Evolutionary conservation across 2,888 invertebrate species (phyloP).

Genomic region (Ellobium chinense): DNA sequence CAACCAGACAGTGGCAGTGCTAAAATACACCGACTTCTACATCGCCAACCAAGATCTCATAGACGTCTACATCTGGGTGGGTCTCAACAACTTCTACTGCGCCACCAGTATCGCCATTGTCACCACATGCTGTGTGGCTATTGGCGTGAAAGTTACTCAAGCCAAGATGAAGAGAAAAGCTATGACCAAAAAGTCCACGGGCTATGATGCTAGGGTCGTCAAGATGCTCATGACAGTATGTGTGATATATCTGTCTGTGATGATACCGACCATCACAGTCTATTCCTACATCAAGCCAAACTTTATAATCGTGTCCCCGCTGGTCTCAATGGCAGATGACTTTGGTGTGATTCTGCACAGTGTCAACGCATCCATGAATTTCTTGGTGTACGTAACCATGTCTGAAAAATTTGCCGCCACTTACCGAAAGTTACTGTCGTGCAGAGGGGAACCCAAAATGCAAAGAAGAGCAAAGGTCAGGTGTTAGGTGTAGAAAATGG

Average conservation of each 20-base stretch:
- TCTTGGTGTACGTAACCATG: constrained; percentile 26
- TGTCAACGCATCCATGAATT: constrained; percentile 7
- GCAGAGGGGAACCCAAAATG: too few species aligned
- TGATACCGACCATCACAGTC: neutral
- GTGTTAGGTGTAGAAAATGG: too few species aligned
- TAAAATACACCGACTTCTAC: constrained; percentile 5
- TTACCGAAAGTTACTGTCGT: neutral
- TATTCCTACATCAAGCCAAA: constrained; percentile 13
- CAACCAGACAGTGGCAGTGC: neutral
- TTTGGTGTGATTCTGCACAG: neutral
- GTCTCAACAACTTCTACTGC: constrained; percentile 14
- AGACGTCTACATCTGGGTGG: constrained; percentile 17
- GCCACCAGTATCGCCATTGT: neutral
- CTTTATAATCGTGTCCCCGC: constrained; percentile 1
- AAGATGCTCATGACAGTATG: constrained; percentile 20
- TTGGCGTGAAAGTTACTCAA: neutral
- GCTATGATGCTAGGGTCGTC: constrained; percentile 20
- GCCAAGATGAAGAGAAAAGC: neutral
- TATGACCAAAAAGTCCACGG: neutral
- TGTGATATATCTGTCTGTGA: neutral
- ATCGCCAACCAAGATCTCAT: neutral
- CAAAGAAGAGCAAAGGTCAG: too few species aligned
- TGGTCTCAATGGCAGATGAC: neutral
- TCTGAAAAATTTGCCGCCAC: constrained; percentile 17
- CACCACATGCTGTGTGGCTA: neutral